These are phyloP conservation scores for Malachius bipustulatus DNA, from an alignment of 2,888 invertebrate species.

Conservation along the genomic window DNA sequence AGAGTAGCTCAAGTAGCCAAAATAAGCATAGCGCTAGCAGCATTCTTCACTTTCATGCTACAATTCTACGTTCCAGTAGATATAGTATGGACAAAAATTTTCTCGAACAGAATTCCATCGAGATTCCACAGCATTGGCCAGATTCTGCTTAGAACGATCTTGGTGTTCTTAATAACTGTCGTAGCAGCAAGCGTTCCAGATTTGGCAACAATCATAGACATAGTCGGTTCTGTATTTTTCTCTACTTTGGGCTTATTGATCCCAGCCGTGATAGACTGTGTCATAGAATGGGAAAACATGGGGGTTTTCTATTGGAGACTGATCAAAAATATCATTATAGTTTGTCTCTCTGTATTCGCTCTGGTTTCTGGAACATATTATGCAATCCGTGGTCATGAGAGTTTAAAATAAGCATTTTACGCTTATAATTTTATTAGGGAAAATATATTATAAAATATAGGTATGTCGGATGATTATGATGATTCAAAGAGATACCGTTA, in stretches of 20 bases:
- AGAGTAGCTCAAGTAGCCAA: conserved; percentile 71
- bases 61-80: conserved; percentile 92
- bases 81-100: conserved; percentile 72
- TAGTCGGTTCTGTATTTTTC: conserved; percentile 70
- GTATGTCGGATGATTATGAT: too few species aligned
- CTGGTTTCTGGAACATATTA: conserved; percentile 50
- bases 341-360: conserved; percentile 52
- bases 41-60: conserved; percentile 85
- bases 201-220: conserved; percentile 74
- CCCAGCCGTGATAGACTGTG: conserved; percentile 61
- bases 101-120: conserved; percentile 38
- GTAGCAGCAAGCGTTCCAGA: conserved; percentile 70
- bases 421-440: too few species aligned
- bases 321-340: conserved; percentile 51
- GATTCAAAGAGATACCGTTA: too few species aligned
- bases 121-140: conserved; percentile 44
- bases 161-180: conserved; percentile 49
- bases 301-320: conserved; percentile 54
- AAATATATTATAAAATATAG: too few species aligned
- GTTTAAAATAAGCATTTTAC: too few species aligned
- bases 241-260: conserved; percentile 58
- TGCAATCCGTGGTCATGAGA: too few species aligned
- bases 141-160: conserved; percentile 40
- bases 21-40: conserved; percentile 74
- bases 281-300: conserved; percentile 56